Evolutionary conservation across 2,113 vertebrate genomes (phyloP).

Genomic region (Aldabrachelys gigantea): DNA sequence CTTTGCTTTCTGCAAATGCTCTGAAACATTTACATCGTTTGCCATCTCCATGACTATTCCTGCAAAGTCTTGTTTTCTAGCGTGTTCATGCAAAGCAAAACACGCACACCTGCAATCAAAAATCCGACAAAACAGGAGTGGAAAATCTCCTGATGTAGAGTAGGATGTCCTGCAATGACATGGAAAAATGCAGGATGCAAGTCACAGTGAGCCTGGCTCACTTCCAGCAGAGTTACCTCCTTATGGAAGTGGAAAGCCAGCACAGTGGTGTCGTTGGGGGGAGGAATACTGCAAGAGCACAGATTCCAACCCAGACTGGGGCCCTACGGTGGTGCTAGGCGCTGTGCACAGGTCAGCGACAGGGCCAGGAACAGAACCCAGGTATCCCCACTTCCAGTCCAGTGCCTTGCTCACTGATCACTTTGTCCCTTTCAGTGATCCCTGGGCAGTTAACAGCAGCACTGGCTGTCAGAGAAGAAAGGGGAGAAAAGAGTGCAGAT

Average conservation of each 20-base stretch:
- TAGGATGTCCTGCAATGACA: not conserved
- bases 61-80: not conserved
- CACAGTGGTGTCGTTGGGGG: not conserved
- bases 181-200: not conserved
- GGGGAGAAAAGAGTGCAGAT: not conserved
- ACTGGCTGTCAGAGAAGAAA: not conserved
- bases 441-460: not conserved
- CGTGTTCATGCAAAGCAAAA: not conserved
- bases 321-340: not conserved
- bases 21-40: not conserved
- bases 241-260: not conserved
- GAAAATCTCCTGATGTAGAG: not conserved
- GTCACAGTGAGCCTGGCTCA: not conserved
- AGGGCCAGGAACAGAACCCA: not conserved
- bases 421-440: not conserved
- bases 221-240: not conserved
- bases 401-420: too few species aligned
- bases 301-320: not conserved
- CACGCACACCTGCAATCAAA: too few species aligned
- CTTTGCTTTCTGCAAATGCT: not conserved
- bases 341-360: not conserved
- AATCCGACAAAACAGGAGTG: not conserved
- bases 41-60: not conserved
- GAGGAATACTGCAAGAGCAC: not conserved
- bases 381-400: not conserved